A percentile compares a stretch with the other conserved stretches of the same genome.
Evolutionary conservation across 2,888 invertebrate genomes (phyloP).

Genomic region (Drosophila dives): DNA sequence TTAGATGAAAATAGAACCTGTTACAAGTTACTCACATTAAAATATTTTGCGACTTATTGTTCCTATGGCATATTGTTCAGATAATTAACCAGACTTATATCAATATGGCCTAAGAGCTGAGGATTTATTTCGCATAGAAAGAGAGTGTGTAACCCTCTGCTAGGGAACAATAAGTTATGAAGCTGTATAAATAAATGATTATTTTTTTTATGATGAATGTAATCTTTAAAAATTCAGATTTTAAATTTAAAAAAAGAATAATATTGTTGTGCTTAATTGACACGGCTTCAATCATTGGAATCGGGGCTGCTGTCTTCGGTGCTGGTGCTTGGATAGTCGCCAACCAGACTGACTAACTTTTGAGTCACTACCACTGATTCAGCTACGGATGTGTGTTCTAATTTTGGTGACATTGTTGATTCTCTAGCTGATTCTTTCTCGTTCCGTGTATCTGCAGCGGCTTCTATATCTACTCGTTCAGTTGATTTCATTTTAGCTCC

Average conservation of each 20-base stretch:
- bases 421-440: not conserved
- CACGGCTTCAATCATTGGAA: constrained; percentile 28
- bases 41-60: not conserved
- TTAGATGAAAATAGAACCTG: not conserved
- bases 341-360: constrained; percentile 61
- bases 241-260: not conserved
- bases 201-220: not conserved
- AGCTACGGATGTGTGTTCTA: not conserved
- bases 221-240: not conserved
- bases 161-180: not conserved
- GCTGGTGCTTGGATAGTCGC: constrained; percentile 70
- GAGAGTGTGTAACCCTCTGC: not conserved
- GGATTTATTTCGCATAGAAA: not conserved
- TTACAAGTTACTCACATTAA: not conserved
- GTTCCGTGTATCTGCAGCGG: not conserved
- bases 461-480: not conserved
- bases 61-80: not conserved
- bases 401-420: too few relatives aligned
- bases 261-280: not conserved
- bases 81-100: too few relatives aligned
- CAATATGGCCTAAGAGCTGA: too few relatives aligned
- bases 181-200: not conserved
- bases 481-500: not conserved
- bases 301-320: constrained; percentile 51
- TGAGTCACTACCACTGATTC: not conserved